These are phyloP conservation scores for Esperia sulphurella DNA, from an alignment of 2,888 invertebrate genomes.

Conservation along the genomic window DNA sequence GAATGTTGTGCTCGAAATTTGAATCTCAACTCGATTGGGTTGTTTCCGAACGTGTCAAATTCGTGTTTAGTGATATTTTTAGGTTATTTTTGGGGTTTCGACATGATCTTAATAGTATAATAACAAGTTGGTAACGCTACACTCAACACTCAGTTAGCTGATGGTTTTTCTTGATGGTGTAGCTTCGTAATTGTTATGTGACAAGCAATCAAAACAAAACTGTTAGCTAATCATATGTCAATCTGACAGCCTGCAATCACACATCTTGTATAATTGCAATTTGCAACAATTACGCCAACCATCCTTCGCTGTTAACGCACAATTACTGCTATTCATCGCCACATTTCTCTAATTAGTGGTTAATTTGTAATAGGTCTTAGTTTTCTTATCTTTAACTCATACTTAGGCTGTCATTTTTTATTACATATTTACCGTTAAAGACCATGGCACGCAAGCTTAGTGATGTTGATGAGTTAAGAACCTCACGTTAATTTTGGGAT, in stretches of 20 bases:
- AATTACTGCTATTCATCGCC: slow-evolving; percentile 21
- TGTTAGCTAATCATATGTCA: slow-evolving; percentile 30
- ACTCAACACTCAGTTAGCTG: not conserved
- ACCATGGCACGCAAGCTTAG: not conserved
- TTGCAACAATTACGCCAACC: slow-evolving; percentile 32
- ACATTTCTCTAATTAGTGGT: slow-evolving; percentile 22
- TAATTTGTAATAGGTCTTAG: slow-evolving; percentile 8
- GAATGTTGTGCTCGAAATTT: slow-evolving; percentile 70
- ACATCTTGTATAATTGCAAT: slow-evolving; percentile 27
- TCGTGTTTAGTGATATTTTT: slow-evolving; percentile 28
- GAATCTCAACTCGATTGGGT: slow-evolving; percentile 65
- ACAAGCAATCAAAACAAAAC: slow-evolving; percentile 13
- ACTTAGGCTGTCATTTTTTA: slow-evolving; percentile 13
- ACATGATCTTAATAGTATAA: slow-evolving; percentile 18
- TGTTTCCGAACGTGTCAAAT: slow-evolving; percentile 47
- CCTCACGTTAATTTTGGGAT: slow-evolving; percentile 6
- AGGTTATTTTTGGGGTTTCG: slow-evolving; percentile 3
- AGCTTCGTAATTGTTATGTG: not conserved
- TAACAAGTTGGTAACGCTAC: slow-evolving; percentile 1
- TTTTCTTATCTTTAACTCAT: slow-evolving; percentile 1
- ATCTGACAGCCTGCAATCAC: slow-evolving; percentile 33
- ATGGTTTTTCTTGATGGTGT: not conserved
- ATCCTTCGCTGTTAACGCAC: slow-evolving; percentile 26
- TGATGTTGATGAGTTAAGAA: slow-evolving; percentile 4
- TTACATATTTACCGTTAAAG: not conserved